These are phyloP conservation scores for Endotricha flammealis DNA, from an alignment of 2,888 invertebrate species.

Conservation along the genomic window DNA sequence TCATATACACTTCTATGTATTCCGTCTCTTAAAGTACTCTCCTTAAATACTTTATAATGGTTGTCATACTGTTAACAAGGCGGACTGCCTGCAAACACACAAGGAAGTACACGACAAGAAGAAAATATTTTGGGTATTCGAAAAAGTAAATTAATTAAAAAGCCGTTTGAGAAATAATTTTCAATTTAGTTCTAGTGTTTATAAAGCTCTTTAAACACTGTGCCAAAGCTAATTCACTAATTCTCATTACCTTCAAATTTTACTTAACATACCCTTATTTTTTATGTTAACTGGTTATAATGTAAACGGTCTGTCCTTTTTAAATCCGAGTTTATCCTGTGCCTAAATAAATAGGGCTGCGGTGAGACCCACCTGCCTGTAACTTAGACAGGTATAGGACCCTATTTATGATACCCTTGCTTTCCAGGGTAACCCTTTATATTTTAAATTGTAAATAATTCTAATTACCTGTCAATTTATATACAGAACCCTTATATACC, in stretches of 20 bases:
- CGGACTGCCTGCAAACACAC: too few relatives aligned
- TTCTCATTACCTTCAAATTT: neutral
- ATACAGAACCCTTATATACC: too few relatives aligned
- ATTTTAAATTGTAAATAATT: neutral
- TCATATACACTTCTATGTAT: too few relatives aligned
- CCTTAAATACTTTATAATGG: too few relatives aligned
- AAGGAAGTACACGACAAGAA: too few relatives aligned
- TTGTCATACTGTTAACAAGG: too few relatives aligned
- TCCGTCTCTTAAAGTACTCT: too few relatives aligned
- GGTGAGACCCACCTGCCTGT: slow-evolving; percentile 7
- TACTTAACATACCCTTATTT: neutral
- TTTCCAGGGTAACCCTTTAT: neutral
- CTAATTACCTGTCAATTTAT: neutral
- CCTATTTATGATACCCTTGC: neutral
- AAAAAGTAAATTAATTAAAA: too few relatives aligned
- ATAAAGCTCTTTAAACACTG: neutral
- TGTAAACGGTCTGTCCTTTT: slow-evolving; percentile 11
- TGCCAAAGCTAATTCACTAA: neutral
- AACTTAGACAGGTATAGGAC: slow-evolving; percentile 11
- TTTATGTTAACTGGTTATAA: neutral
- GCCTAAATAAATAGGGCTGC: slow-evolving; percentile 25
- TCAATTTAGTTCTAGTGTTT: neutral
- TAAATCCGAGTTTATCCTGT: slow-evolving; percentile 22
- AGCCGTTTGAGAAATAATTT: too few relatives aligned
- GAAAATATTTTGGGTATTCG: too few relatives aligned